phyloP scores from a whole-genome alignment of 2,888 invertebrate species.

The Diaperis boleti region DNA sequence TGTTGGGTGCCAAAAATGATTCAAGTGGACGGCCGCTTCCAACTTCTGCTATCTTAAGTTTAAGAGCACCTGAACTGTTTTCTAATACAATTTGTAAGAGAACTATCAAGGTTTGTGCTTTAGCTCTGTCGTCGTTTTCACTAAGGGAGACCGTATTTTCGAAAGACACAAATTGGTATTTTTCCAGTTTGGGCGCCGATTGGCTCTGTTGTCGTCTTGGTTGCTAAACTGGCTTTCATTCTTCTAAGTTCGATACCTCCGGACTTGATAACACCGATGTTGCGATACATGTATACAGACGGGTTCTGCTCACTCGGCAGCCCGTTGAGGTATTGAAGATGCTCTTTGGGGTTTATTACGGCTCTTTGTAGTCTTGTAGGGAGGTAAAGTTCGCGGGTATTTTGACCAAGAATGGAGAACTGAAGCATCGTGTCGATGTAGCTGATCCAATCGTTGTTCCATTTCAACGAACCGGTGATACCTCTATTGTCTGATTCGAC shows the following conservation, averaged over 20 bases:
- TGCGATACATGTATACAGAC: constrained; percentile 77
- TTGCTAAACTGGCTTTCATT: constrained; percentile 91
- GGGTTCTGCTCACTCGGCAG: constrained; percentile 64
- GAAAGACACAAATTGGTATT: constrained; percentile 85
- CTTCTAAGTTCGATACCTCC: constrained; percentile 92
- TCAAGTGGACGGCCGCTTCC: constrained; percentile 75
- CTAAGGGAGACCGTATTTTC: constrained; percentile 69
- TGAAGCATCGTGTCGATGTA: constrained; percentile 98
- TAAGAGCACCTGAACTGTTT: constrained; percentile 77
- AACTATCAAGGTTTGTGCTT: constrained; percentile 75
- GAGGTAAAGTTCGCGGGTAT: constrained; percentile 84
- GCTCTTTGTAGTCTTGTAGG: constrained; percentile 89
- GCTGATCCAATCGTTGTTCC: constrained; percentile 94
- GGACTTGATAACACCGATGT: constrained; percentile 79
- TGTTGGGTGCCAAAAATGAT: constrained; percentile 72
- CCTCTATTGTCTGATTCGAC: constrained; percentile 79
- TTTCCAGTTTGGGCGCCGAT: constrained; percentile 84
- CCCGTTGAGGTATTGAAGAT: constrained; percentile 66
- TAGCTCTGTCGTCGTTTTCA: constrained; percentile 74
- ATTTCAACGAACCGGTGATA: constrained; percentile 78
- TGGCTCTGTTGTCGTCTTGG: constrained; percentile 85
- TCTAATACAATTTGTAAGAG: constrained; percentile 82
- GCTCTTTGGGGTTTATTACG: constrained; percentile 83
- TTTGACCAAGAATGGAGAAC: constrained; percentile 84
- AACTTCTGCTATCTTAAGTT: constrained; percentile 81